Percentiles rank a stretch among this genome's conserved stretches.
These are phyloP conservation scores for Eupithecia exiguata DNA, from an alignment of 2,888 invertebrate genomes.

Conservation along the genomic window DNA sequence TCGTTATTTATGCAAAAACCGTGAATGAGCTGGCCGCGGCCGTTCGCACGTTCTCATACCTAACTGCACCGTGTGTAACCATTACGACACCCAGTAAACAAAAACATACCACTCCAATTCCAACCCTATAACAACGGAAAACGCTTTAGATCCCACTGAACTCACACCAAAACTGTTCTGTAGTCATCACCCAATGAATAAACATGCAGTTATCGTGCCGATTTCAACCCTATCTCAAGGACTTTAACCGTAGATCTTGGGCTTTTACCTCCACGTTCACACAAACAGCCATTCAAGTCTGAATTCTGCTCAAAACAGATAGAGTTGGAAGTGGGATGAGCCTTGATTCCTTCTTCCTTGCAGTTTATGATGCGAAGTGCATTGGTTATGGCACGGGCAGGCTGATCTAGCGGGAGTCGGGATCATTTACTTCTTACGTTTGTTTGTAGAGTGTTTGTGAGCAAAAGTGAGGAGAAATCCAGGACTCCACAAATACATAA, in stretches of 20 bases:
- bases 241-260: not conserved
- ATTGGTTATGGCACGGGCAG: conserved; percentile 21
- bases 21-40: conserved; percentile 43
- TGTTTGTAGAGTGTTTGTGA: not conserved
- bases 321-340: conserved; percentile 18
- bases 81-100: conserved; percentile 42
- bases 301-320: conserved; percentile 20
- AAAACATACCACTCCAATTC: conserved; percentile 18
- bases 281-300: conserved; percentile 18
- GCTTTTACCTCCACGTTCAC: not conserved
- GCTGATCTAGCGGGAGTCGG: conserved; percentile 17
- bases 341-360: not conserved
- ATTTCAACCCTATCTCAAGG: conserved; percentile 24
- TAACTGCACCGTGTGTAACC: conserved; percentile 48
- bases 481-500: not conserved
- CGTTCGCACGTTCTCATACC: conserved; percentile 46
- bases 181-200: conserved; percentile 33
- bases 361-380: conserved; percentile 27
- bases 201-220: conserved; percentile 19
- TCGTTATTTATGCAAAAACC: conserved; percentile 47
- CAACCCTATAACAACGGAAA: conserved; percentile 19
- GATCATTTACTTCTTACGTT: conserved; percentile 9
- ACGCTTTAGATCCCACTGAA: conserved; percentile 17
- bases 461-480: not conserved
- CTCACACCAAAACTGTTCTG: not conserved